Evolutionary conservation across 1,140 invertebrate genomes (phyloP), one percentile per base, ranked within the genome.

Genomic region (Sitobion miscanthi): DNA sequence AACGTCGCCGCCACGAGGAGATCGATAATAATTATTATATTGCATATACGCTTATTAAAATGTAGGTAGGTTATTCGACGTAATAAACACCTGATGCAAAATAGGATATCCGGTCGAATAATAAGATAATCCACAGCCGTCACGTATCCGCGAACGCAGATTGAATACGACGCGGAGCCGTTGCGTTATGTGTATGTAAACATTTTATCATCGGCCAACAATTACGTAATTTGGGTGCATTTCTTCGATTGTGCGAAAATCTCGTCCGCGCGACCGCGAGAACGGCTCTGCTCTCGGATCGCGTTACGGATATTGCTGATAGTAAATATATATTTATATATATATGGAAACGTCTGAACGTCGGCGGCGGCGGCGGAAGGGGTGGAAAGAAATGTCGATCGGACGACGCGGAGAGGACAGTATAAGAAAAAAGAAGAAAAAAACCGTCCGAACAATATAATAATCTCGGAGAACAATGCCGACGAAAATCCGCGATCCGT

Each of bases 161-260:
- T 86, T 7, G 42, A 9, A 86, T 86, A 86, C 23, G 47, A 14
- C 25, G 23, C 35, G 25, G 0, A 38, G 83, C 25, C 25, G 47
- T 45, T 25, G 25, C 25, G 38, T 86, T 86, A 86, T 47, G 38
- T 35, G 20, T 35, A 20, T 82, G n/a, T 69, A 38, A 38, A 83
- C 38, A 83, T 35, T 86, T 86, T 47, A 86, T 86, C 42, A 86
- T 86, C 42, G 35, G 47, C 42, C 38, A 45, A 38, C 20, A 83
- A 86, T 86, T 45, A 47, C 38, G 42, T 86, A 86, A 86, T 86
- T 86, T 23, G 42, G 83, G 83, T 45, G 83, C 83, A 25, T 86
- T 86, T 25, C 83, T 86, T 25, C 83, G 14, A 86, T 86, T 25
- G 83, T 45, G 83, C 83, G 25, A 47, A 86, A 86, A 47, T 86